Evolutionary conservation across 2,888 invertebrate genomes (phyloP).

Genomic region (Portevinia maculata): DNA sequence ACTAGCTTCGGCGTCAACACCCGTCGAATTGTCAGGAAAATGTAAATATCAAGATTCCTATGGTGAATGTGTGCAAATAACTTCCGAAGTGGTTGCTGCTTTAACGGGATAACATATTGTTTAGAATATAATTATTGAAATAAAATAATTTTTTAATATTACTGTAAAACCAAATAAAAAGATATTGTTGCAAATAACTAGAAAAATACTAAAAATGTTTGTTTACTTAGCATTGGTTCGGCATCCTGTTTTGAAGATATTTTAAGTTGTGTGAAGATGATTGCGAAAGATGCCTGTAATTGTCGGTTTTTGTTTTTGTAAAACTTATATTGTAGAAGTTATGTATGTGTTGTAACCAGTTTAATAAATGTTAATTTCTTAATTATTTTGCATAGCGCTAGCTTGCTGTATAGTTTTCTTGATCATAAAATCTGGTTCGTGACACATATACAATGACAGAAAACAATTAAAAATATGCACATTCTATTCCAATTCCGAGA

Average conservation of each 20-base stretch:
- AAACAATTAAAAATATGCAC: not conserved
- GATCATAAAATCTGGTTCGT: slow-evolving; percentile 27
- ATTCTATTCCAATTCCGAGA: not conserved
- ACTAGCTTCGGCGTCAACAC: slow-evolving; percentile 45
- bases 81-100: slow-evolving; percentile 57
- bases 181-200: not conserved
- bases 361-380: slow-evolving; percentile 26
- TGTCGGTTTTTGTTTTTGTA: not conserved
- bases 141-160: not conserved
- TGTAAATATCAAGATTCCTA: slow-evolving; percentile 68
- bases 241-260: not conserved
- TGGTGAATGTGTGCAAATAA: slow-evolving; percentile 70
- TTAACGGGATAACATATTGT: slow-evolving; percentile 50
- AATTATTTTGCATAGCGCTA: slow-evolving; percentile 13
- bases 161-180: slow-evolving; percentile 7
- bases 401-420: not conserved
- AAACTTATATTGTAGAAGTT: slow-evolving; percentile 9
- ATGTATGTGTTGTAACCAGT: slow-evolving; percentile 47
- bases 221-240: no score
- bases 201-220: not conserved
- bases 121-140: not conserved
- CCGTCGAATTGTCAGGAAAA: slow-evolving; percentile 53
- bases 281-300: no score
- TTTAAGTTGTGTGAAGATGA: no score
- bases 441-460: slow-evolving; percentile 7